phyloP scores from a whole-genome alignment of 2,888 invertebrate species.

The Rhorus exstirpatorius region DNA sequence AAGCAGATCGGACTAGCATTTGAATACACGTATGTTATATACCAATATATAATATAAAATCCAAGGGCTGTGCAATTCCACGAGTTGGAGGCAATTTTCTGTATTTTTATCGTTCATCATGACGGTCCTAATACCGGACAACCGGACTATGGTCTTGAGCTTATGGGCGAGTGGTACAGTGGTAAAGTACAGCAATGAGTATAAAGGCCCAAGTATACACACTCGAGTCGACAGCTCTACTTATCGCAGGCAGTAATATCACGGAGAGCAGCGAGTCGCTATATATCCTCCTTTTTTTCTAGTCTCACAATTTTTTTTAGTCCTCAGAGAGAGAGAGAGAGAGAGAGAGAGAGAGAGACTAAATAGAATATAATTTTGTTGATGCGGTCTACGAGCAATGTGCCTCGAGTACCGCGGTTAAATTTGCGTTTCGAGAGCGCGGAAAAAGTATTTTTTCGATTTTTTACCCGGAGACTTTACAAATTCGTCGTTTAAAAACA shows the following conservation, averaged over 20 bases:
- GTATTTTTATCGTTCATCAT: constrained; percentile 23
- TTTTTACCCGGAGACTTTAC: neutral
- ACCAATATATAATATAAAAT: too few species aligned
- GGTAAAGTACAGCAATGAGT: constrained; percentile 32
- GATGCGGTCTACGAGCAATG: constrained; percentile 33
- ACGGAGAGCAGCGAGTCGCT: constrained; percentile 5
- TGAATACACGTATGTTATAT: neutral
- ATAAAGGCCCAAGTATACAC: constrained; percentile 34
- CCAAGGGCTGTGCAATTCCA: constrained; percentile 46
- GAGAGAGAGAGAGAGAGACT: neutral
- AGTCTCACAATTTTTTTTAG: neutral
- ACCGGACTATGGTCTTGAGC: constrained; percentile 21
- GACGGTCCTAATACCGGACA: constrained; percentile 41
- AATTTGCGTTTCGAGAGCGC: constrained; percentile 27
- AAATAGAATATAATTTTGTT: constrained; percentile 34
- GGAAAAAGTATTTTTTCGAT: constrained; percentile 10
- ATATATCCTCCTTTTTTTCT: constrained; percentile 2
- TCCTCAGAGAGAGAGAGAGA: neutral
- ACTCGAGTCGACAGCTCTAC: constrained; percentile 28
- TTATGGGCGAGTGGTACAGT: constrained; percentile 23
- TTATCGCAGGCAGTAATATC: constrained; percentile 40
- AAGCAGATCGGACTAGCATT: constrained; percentile 8
- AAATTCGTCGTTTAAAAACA: neutral
- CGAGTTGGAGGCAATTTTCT: constrained; percentile 54
- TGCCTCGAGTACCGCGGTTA: constrained; percentile 24